Conservation (phyloP, 2,888 invertebrate genomes). For the Octonoba sinensis region DNA sequence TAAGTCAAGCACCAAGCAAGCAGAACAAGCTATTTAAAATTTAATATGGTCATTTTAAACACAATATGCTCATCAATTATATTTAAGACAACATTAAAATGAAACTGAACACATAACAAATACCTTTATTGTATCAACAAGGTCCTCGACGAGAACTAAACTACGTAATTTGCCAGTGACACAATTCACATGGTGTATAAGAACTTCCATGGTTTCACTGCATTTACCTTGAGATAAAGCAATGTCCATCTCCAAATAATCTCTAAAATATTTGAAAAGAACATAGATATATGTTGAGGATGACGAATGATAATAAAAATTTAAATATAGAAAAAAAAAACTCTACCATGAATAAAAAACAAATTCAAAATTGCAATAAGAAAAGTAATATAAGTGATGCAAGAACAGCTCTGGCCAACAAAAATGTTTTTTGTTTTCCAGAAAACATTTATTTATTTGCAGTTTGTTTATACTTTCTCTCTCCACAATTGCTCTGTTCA, state of each 20-base stretch:
- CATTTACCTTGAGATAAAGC: constrained; percentile 91
- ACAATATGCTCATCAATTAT: not conserved
- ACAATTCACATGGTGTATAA: constrained; percentile 89
- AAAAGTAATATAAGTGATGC: too few relatives aligned
- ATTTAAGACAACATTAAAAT: not conserved
- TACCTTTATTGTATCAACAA: constrained; percentile 82
- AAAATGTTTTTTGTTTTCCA: too few relatives aligned
- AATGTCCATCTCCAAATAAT: constrained; percentile 88
- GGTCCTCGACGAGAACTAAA: constrained; percentile 95
- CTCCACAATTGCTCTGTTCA: too few relatives aligned
- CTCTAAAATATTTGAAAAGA: constrained; percentile 73
- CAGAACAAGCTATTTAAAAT: constrained; percentile 82
- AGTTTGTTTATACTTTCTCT: too few relatives aligned
- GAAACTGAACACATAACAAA: not conserved
- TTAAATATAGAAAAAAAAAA: not conserved
- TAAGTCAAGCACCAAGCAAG: constrained; percentile 97
- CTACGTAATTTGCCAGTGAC: constrained; percentile 86
- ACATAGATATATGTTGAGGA: not conserved
- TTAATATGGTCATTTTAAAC: not conserved
- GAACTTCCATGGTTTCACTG: constrained; percentile 86
- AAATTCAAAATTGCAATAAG: too few relatives aligned
- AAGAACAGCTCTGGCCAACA: too few relatives aligned
- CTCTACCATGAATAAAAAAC: not conserved
- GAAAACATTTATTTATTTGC: too few relatives aligned
- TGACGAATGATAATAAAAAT: too few relatives aligned